These are phyloP conservation scores for Vanessa tameamea DNA, from an alignment of 1,140 invertebrate species.

Conservation along the genomic window DNA sequence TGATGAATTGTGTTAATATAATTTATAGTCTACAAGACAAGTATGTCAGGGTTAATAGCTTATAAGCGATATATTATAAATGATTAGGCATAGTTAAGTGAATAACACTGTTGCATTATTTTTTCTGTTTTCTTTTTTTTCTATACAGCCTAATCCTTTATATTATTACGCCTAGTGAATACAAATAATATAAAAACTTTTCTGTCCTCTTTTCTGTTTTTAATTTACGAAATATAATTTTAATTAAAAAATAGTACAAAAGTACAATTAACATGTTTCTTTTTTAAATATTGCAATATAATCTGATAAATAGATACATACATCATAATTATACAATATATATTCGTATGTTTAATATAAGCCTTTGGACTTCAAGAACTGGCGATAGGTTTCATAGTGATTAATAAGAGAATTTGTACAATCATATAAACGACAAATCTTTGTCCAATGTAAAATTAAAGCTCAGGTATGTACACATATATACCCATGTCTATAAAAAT, in stretches of 20 bases:
- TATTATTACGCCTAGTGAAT: conserved; percentile 15
- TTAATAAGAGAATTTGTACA: background rate
- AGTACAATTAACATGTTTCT: conserved; percentile 8
- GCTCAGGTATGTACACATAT: background rate
- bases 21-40: conserved; percentile 34
- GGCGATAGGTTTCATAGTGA: too few relatives aligned
- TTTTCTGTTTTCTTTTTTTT: background rate
- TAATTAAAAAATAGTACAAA: conserved; percentile 27
- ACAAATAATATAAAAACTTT: background rate
- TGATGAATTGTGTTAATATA: conserved; percentile 25
- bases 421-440: background rate
- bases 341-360: conserved; percentile 9
- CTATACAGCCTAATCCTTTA: conserved; percentile 29
- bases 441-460: background rate
- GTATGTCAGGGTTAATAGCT: conserved; percentile 37
- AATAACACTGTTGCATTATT: background rate
- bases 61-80: conserved; percentile 35
- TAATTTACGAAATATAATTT: conserved; percentile 23
- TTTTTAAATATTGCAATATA: background rate
- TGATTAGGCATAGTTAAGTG: conserved; percentile 22
- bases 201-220: background rate
- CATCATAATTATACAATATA: background rate
- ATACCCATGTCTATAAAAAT: too few relatives aligned
- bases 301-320: background rate
- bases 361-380: background rate